Evolutionary conservation across 2,113 vertebrate genomes (phyloP), one percentile per base, ranked within the genome.

Genomic region (crab-eating macaque (Macaca fascicularis)): DNA sequence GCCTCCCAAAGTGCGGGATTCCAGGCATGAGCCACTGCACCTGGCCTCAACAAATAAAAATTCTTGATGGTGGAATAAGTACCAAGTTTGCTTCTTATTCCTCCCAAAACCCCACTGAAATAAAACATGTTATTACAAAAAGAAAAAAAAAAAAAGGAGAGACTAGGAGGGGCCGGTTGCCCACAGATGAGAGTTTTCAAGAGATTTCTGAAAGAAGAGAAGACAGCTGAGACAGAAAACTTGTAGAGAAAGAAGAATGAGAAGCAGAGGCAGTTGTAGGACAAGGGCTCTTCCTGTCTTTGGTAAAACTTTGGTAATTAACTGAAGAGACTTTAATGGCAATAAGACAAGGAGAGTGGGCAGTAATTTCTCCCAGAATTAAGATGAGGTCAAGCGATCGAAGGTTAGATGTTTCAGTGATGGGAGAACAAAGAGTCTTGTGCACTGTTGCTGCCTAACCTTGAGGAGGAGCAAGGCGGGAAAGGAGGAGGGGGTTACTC

Each of bases 171-270:
- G 61, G 30, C 43, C 30, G 27, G 48, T 86, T 55, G 22, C 40
- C 40, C 92, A 43, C 40, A 64, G 35, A 90, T 67, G n/a, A 94
- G 82, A 67, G 27, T 92, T 81, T 92, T 87, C 48, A 64, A 92
- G 93, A 86, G 38, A 57, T 76, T 93, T 96, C 82, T 79, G 40
- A 69, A 83, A 91, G 78, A 78, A 16, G 52, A 55, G 52, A 93
- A 75, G 43, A 79, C n/a, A 85, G 45, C 20, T 48, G 1, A 70
- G 87, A 82, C 75, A 78, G 67, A 59, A 81, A 89, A 76, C 19
- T 50, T 79, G 38, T 74, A 69, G 57, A 81, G 25, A 74, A 61
- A 94, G 48, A 38, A 38, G 6, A 32, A 59, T n/a, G 8, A 13
- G 43, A 81, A 89, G 70, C n/a, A 72, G 59, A 45, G 89, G 48